Percentiles rank a stretch among this genome's conserved stretches.
Evolutionary conservation across 2,797 vertebrate species (phyloP).

Genomic region (Rhinogobio ventralis): DNA sequence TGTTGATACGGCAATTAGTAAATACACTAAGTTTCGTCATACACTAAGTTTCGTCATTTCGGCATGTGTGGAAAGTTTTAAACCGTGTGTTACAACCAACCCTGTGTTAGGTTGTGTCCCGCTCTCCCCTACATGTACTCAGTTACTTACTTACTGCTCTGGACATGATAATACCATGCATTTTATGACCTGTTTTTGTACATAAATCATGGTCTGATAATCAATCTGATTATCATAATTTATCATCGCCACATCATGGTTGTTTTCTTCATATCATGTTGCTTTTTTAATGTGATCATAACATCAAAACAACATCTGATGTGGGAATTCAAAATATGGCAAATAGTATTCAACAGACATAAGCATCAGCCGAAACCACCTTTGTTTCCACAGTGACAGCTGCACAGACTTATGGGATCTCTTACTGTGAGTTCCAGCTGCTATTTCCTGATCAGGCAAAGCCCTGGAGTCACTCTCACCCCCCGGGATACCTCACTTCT

Average conservation of each 20-base stretch:
- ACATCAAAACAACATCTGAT: constrained; percentile 22
- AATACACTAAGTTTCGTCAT: too few relatives aligned
- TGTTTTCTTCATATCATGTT: not conserved
- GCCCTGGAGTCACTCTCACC: constrained; percentile 8
- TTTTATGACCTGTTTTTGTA: not conserved
- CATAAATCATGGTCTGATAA: not conserved
- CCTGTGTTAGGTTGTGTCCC: too few relatives aligned
- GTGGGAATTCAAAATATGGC: not conserved
- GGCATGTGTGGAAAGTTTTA: too few relatives aligned
- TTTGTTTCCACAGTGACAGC: constrained; percentile 40
- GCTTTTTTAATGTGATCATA: not conserved
- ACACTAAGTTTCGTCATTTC: too few relatives aligned
- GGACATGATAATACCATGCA: too few relatives aligned
- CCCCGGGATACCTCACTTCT: not conserved
- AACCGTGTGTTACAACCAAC: too few relatives aligned
- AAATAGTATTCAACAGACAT: constrained; percentile 8
- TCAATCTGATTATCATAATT: not conserved
- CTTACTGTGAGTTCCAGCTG: constrained; percentile 41
- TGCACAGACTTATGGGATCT: constrained; percentile 20
- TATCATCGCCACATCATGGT: not conserved
- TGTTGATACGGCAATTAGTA: too few relatives aligned
- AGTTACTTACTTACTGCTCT: too few relatives aligned
- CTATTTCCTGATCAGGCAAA: constrained; percentile 21
- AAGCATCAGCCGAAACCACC: constrained; percentile 29
- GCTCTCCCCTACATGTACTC: too few relatives aligned